Evolutionary conservation across 1,140 invertebrate species (phyloP), one percentile per base, ranked within the genome.

Genomic region (Ceratosolen fusciceps): DNA sequence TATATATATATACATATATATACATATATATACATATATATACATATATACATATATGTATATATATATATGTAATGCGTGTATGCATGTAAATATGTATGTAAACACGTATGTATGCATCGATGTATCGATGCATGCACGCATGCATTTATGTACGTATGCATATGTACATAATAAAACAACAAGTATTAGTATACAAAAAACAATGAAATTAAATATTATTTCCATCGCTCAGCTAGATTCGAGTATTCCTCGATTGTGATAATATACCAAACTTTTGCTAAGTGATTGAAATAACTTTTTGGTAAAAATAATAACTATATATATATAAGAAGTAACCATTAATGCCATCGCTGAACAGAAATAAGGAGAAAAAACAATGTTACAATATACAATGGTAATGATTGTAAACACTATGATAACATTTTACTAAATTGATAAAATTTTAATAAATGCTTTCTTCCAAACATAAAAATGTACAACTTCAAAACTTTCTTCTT

Each of bases 381-480:
- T 70, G 58, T 79, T 79, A 80, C 78, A 80, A 80, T 80, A 60
- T 80, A 75, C 54, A 80, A 80, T 67, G 71, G 65, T 62, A 47
- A 52, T 71, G 78, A 75, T 60, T 71, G 72, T 52, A 75, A 71
- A 60, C 62, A 60, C 71, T 79, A 79, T 49, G 58, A 79, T 62
- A 39, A 72, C 34, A 56, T 79, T 79, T 79, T 52, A 79, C 77
- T 74, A 39, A 26, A 19, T 79, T 79, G 47, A 73, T 74, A 72
- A 80, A 60, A 60, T 34, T 80, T 58, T 54, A 75, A 80, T 80
- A 80, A 80, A 80, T 80, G 79, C 79, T 71, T 70, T 39, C 14
- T 26, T 73, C 21, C 7, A 43, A 79, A 79, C 70, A 74, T 29
- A 74, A 74, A 43, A 79, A 74, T 68, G 62, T 79, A 68, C 43